Conservation (phyloP, 2,797 vertebrate genomes). For the Cephalopachus bancanus region DNA sequence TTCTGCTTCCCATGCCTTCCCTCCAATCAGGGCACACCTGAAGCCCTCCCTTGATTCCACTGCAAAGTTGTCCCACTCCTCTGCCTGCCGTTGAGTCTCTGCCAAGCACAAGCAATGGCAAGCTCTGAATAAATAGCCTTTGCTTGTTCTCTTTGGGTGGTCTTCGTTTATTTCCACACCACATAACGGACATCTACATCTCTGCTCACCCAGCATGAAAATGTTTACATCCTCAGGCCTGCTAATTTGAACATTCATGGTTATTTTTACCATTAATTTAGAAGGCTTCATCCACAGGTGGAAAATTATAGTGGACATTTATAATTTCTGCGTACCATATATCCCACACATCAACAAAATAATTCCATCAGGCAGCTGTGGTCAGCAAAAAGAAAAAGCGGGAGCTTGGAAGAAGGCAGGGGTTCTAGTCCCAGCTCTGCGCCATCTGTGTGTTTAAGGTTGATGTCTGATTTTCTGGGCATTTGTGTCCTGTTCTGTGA, state of each 20-base stretch:
- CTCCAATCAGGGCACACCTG: neutral
- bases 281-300: neutral
- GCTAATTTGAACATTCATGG: neutral
- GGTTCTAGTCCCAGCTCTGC: neutral
- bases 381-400: conserved; percentile 13
- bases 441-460: neutral
- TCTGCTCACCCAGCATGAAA: neutral
- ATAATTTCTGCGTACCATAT: neutral
- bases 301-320: conserved; percentile 18
- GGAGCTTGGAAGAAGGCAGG: neutral
- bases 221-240: conserved; percentile 21
- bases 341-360: conserved; percentile 30
- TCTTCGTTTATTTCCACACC: conserved; percentile 44
- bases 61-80: neutral
- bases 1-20: neutral
- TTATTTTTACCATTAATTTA: conserved; percentile 43
- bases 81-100: conserved; percentile 35
- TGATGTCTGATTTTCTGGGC: neutral
- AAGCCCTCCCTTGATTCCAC: neutral
- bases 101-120: neutral
- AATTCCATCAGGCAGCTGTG: neutral
- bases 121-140: conserved; percentile 45
- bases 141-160: conserved; percentile 61
- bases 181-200: neutral
- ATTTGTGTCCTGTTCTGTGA: neutral